These are phyloP conservation scores for Rhadina sibilatrix DNA, from an alignment of 2,113 vertebrate genomes.

Conservation along the genomic window DNA sequence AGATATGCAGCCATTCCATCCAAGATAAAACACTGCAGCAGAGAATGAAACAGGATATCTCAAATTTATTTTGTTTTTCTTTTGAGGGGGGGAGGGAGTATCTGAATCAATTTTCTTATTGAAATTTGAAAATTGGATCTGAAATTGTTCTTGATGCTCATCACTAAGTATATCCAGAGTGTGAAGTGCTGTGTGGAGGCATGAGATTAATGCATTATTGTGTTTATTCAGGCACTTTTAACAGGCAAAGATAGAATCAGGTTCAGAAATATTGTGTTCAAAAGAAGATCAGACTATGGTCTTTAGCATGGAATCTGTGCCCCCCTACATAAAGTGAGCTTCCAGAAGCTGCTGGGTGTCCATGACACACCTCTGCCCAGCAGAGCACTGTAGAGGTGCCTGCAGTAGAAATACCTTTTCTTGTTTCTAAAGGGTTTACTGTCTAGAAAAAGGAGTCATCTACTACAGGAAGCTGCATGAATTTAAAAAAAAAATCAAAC, in stretches of 20 bases:
- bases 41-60: background rate
- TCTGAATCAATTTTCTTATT: background rate
- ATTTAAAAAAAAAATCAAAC: background rate
- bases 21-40: background rate
- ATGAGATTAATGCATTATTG: background rate
- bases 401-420: background rate
- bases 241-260: background rate
- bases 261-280: background rate
- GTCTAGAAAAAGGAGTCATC: background rate
- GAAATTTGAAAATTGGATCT: background rate
- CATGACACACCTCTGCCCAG: background rate
- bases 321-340: background rate
- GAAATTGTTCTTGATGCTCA: background rate
- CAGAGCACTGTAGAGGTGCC: background rate
- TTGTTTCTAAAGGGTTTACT: background rate
- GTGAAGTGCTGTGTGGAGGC: background rate
- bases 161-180: background rate
- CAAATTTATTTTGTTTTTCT: background rate
- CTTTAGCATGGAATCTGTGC: background rate
- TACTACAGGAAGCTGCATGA: background rate
- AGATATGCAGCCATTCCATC: background rate
- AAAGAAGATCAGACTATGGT: background rate
- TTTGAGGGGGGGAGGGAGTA: fast-evolving
- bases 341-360: background rate
- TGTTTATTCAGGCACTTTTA: background rate